Evolutionary conservation across 2,113 vertebrate species (phyloP), one percentile per base, ranked within the genome.

Genomic region (Polypterus senegalus): DNA sequence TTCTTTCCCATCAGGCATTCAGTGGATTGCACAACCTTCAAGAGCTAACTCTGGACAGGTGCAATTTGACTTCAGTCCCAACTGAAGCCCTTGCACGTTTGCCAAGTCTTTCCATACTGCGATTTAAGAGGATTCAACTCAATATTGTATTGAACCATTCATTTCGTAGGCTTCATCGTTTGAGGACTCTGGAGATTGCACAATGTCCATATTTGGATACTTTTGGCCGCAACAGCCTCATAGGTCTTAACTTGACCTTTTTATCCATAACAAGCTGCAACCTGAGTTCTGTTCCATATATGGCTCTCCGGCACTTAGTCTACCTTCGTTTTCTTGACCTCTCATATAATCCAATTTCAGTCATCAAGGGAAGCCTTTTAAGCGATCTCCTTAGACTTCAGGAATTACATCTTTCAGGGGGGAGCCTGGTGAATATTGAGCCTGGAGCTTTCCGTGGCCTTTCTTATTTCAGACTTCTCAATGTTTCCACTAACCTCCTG

Each of bases 321-420:
- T 87, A 91, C 67, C 81, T 94, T 61, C 79, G 67, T 63, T 80
- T 72, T 63, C 74, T 95, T 58, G 91, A 95, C 62, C 77, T 95
- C 4, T 94, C 92, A 53, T 81, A 87, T 77, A 95, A 95, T 73
- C 91, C 92, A 10, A 92, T 95, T 71, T 80, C 81, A 0, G 71
- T 70, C 83, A 94, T 62, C 82, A 78, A 4, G 27, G 81, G 82
- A 27, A 77, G 81, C 46, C 69, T 77, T 11, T 70, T 91, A 7
- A 76, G 79, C 1, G 75, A 86, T 56, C 74, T 94, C 49, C 66
- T 85, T 44, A 74, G 86, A 60, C 87, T 94, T 47, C 88, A 89
- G 67, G 91, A 94, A 74, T 74, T 95, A 3, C 88, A 89, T n/a
- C 73, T 95, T 43, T 83, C 80, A 0, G 87, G 91, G 0, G 88